Evolutionary conservation across 2,888 invertebrate species (phyloP), one percentile per base, ranked within the genome.

Genomic region (Nysson spinosus): DNA sequence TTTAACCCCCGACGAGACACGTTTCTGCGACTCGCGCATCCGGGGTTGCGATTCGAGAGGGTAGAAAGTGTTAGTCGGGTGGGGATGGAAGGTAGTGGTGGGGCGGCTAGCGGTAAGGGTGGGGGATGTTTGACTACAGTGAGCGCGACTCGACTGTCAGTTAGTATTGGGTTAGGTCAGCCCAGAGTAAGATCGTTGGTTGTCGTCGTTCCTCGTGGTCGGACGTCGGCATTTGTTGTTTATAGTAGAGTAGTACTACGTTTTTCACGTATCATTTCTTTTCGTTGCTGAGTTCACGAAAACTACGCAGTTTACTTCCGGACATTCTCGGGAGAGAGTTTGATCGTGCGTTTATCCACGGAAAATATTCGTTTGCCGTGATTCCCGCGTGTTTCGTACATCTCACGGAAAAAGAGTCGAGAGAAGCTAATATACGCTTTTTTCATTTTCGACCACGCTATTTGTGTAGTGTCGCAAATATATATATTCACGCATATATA

Each of bases 121-220:
- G 82, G 83, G 83, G 76, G 76, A 75, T 83, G 83, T 80, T 83
- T 82, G 80, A 83, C 81, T 85, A 85, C 83, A 82, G 84, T 78
- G 83, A 85, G 83, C 83, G 81, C 82, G 71, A 75, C 88, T 70
- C 86, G 88, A 88, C 77, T 82, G 79, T 81, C 81, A 84, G 78
- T 82, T 83, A 86, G 91, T 91, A 89, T 91, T 91, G 91, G 91
- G 90, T 91, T 91, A 91, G 91, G 91, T 91, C 91, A 89, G 86
- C 86, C 85, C 85, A 76, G 69, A 75, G 80, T 40, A 79, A 77
- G 74, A 73, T 83, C 81, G 78, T 67, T 37, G 62, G 35, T 76
- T 42, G 54, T 62, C 67, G 68, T 64, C 72, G 62, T 61, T 77
- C 70, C 63, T 63, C 64, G 67, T 64, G 40, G 52, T 66, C 61